Conservation (phyloP, 2,113 vertebrate species). For the Crypturellus undulatus region DNA sequence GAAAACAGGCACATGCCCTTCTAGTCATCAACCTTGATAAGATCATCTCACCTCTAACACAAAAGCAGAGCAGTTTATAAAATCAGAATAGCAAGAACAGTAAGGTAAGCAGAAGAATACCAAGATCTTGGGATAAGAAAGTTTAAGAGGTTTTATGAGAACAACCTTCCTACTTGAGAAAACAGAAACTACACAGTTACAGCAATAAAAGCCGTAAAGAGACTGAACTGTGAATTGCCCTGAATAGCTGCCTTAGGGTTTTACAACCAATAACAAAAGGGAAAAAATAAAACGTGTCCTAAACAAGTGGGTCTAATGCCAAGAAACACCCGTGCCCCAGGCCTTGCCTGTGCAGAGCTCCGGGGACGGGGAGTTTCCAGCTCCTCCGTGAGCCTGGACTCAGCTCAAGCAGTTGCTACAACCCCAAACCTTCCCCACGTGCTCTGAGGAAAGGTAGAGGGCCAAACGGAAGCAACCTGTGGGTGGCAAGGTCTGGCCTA, state of each 20-base stretch:
- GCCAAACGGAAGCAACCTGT: background rate
- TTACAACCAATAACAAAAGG: background rate
- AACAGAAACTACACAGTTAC: background rate
- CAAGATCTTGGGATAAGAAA: background rate
- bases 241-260: background rate
- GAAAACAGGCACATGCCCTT: background rate
- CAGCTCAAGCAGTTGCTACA: fast-evolving
- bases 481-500: background rate
- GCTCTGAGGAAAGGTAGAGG: background rate
- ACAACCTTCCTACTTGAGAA: background rate
- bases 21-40: background rate
- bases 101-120: background rate
- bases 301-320: background rate
- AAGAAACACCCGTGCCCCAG: background rate
- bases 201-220: background rate
- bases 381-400: background rate
- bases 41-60: background rate
- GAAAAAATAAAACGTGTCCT: background rate
- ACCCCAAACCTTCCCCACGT: background rate
- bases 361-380: background rate
- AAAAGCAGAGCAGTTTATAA: background rate
- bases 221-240: background rate
- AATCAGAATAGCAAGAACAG: background rate
- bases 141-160: background rate
- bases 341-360: background rate